Conservation (phyloP, 2,888 invertebrate genomes). For the Seira sanloemensis region DNA sequence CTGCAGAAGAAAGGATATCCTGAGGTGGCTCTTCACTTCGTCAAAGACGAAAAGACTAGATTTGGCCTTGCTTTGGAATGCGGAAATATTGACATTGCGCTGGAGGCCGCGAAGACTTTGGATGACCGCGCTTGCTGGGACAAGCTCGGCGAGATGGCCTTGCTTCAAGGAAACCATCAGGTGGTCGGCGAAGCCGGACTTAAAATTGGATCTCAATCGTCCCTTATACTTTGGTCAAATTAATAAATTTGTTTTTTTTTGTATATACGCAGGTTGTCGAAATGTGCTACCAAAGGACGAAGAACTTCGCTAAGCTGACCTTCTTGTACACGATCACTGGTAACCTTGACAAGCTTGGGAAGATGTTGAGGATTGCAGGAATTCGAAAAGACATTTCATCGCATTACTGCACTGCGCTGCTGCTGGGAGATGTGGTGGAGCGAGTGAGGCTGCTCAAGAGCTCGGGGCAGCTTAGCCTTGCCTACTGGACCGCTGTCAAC, state of each 20-base stretch:
- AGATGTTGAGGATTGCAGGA: slow-evolving; percentile 99
- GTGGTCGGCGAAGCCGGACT: slow-evolving; percentile 77
- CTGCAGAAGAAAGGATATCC: slow-evolving; percentile 99
- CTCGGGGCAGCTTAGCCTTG: slow-evolving; percentile 83
- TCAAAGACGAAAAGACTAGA: slow-evolving; percentile 98
- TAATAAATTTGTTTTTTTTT: not conserved
- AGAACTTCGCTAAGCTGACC: slow-evolving; percentile 98
- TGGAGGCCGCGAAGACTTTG: slow-evolving; percentile 95
- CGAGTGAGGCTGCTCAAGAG: slow-evolving; percentile 86
- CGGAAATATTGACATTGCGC: slow-evolving; percentile 97
- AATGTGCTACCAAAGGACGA: slow-evolving; percentile 99
- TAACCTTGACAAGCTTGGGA: slow-evolving; percentile 95
- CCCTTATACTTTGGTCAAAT: slow-evolving; percentile 22
- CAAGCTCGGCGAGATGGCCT: slow-evolving; percentile 93
- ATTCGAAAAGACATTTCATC: slow-evolving; percentile 97
- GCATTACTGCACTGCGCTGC: slow-evolving; percentile 95
- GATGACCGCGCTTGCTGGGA: slow-evolving; percentile 98
- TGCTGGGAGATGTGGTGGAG: slow-evolving; percentile 94
- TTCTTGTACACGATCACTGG: slow-evolving; percentile 99
- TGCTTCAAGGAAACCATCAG: slow-evolving; percentile 95
- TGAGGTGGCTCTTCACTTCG: slow-evolving; percentile 98
- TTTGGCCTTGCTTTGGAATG: slow-evolving; percentile 97
- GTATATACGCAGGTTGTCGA: slow-evolving; percentile 84
- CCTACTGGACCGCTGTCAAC: slow-evolving; percentile 95
- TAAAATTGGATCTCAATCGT: not conserved